Conservation (phyloP, 2,797 vertebrate genomes). For the Enteromius trimaculatus region DNA sequence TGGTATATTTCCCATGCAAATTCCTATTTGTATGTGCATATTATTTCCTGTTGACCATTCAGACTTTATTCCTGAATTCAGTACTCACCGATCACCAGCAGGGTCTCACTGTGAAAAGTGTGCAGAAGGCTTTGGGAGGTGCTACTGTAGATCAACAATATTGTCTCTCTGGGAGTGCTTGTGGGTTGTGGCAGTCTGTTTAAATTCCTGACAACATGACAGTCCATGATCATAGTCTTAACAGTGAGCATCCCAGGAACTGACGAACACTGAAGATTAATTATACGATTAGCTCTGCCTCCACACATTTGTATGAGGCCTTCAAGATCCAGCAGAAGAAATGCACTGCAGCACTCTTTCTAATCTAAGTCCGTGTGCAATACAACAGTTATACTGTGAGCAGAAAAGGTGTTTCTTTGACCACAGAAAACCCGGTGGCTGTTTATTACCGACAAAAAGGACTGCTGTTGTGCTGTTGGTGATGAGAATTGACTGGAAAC, state of each 20-base stretch:
- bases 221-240: slow-evolving; percentile 41
- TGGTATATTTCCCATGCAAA: slow-evolving; percentile 20
- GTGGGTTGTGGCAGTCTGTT: slow-evolving; percentile 39
- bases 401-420: slow-evolving; percentile 26
- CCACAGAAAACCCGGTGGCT: slow-evolving; percentile 12
- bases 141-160: slow-evolving; percentile 29
- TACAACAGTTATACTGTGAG: slow-evolving; percentile 4
- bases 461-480: background rate
- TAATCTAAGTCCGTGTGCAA: slow-evolving; percentile 34
- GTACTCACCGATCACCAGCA: slow-evolving; percentile 19
- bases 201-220: slow-evolving; percentile 43
- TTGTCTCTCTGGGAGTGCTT: slow-evolving; percentile 31
- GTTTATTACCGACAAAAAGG: slow-evolving; percentile 25
- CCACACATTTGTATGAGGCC: slow-evolving; percentile 44
- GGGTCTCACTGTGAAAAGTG: slow-evolving; percentile 25
- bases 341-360: slow-evolving; percentile 3
- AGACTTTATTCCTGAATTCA: background rate
- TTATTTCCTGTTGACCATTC: slow-evolving; percentile 16
- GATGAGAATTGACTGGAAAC: background rate
- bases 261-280: slow-evolving; percentile 42
- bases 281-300: slow-evolving; percentile 51
- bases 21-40: slow-evolving; percentile 23
- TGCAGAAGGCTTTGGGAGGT: slow-evolving; percentile 33
- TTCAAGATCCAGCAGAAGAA: slow-evolving; percentile 48
- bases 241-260: slow-evolving; percentile 40